Base-by-base conservation (phyloP, 2,113 vertebrate genomes). In the Mirounga angustirostris region DNA sequence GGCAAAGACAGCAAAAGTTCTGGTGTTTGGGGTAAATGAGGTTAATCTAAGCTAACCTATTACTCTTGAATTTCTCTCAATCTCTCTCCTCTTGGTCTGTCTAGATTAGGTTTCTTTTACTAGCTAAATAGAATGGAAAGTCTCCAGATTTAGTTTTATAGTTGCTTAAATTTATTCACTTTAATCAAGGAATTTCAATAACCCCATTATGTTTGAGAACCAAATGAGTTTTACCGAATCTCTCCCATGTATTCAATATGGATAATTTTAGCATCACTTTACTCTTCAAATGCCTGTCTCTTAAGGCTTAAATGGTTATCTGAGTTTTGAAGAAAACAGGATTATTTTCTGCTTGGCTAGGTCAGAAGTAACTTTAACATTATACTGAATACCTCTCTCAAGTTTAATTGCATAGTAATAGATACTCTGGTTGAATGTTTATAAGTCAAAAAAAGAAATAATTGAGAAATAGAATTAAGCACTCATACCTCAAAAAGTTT, bases 241-340 rank as follows among this genome's bases (percentile, higher is more conserved):
- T 92, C 65, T 90, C 30, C 13, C 43, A 84, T 84, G 36, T 63
- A 92, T 81, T 84, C 56, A 97, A 73, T 82, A 93, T 26, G 33
- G 2, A 50, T 36, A 78, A 73, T 97, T 96, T 97, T 50, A 83
- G 61, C n/a, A 89, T 88, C 14, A 82, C 26, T 81, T 95, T 89
- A 59, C 28, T 81, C 33, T 81, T 96, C 80, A 94, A 67, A 96
- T 61, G 82, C 40, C 15, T 28, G 40, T 86, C 30, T 96, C 46
- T 94, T 21, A 50, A 92, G 43, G n/a, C 40, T 89, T 79, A 97
- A 90, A 96, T 36, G 24, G 26, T 90, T 88, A 59, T 24, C 16
- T 84, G 43, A 81, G 96, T 94, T 92, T 84, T 92, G 74, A 97
- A 90, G 52, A 94, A 95, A 93, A 84, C 18, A 92, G 91, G 15